Evolutionary conservation across 2,113 vertebrate species (phyloP).

Genomic region (Mormyrus iriodes): DNA sequence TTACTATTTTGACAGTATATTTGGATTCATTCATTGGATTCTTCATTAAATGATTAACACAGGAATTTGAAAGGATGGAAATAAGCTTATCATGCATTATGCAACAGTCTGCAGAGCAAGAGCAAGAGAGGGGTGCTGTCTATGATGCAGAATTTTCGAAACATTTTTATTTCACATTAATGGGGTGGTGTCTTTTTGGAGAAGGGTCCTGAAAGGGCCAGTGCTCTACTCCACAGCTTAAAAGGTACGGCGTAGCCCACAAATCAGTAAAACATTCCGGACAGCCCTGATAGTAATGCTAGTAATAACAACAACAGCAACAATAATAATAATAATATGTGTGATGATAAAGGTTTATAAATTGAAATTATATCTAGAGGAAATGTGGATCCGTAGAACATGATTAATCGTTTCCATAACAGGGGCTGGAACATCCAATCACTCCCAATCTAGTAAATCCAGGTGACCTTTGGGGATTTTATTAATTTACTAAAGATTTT

Average conservation of each 20-base stretch:
- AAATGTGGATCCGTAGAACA: not conserved
- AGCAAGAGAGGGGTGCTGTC: not conserved
- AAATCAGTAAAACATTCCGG: not conserved
- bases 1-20: not conserved
- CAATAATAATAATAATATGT: not conserved
- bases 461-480: not conserved
- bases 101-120: not conserved
- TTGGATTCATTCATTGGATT: not conserved
- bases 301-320: not conserved
- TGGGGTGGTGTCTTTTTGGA: not conserved
- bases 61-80: conserved; percentile 17
- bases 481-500: not conserved
- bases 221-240: not conserved
- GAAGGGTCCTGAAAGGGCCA: not conserved
- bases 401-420: not conserved
- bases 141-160: not conserved
- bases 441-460: not conserved
- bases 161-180: not conserved
- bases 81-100: not conserved
- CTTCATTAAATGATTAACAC: conserved; percentile 31
- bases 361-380: not conserved
- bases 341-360: not conserved
- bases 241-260: not conserved
- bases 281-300: not conserved
- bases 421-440: not conserved